phyloP scores from a whole-genome alignment of 1,140 invertebrate genomes.

The Drosophila repleta region DNA sequence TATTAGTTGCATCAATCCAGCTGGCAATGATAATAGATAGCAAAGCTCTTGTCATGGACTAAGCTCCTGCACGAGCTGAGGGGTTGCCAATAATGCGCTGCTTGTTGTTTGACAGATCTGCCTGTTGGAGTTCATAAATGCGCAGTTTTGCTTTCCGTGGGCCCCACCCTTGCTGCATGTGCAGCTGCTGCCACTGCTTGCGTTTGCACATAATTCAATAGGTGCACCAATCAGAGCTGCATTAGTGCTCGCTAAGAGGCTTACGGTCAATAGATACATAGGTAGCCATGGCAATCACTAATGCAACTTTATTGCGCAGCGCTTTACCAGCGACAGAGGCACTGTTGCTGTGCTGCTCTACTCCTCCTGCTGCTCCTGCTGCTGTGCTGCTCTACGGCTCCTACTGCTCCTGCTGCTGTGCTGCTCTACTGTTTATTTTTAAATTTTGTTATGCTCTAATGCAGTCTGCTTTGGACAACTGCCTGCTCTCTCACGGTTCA shows the following conservation, averaged over 20 bases:
- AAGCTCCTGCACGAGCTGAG: conserved; percentile 13
- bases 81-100: conserved; percentile 25
- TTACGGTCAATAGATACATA: conserved; percentile 25
- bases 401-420: no score
- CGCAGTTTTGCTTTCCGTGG: background rate
- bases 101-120: conserved; percentile 30
- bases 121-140: background rate
- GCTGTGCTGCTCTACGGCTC: no score
- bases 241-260: conserved; percentile 17
- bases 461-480: background rate
- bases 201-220: conserved; percentile 21
- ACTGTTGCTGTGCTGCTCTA: no score
- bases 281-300: background rate
- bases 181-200: background rate
- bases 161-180: background rate
- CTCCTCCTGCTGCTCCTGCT: no score
- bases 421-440: background rate
- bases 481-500: background rate
- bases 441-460: background rate
- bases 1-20: background rate
- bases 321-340: background rate
- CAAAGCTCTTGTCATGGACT: background rate
- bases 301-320: conserved; percentile 19
- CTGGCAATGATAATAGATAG: conserved; percentile 16
- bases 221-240: conserved; percentile 9